Evolutionary conservation across 2,113 vertebrate species (phyloP).

Genomic region (Dasyurus viverrinus): DNA sequence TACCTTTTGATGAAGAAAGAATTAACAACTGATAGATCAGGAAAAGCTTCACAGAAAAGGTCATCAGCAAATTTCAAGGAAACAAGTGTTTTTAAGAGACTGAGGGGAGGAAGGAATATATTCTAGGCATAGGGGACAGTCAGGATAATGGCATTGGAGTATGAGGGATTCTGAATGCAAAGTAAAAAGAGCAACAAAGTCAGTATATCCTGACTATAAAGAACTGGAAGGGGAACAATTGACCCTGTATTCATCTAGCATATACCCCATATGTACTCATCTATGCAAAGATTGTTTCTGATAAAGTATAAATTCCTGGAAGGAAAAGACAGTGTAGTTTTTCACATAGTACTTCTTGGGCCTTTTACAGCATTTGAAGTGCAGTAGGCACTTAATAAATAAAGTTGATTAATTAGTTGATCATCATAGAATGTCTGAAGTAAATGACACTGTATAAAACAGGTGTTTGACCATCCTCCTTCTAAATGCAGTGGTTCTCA

Average conservation of each 20-base stretch:
- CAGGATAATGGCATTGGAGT: neutral
- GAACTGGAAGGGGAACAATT: neutral
- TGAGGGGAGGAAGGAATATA: neutral
- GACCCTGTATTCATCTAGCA: neutral
- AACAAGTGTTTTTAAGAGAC: neutral
- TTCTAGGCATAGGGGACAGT: neutral
- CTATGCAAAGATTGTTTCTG: neutral
- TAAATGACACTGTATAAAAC: rapidly evolving
- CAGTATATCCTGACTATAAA: neutral
- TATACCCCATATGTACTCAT: neutral
- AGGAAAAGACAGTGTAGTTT: neutral
- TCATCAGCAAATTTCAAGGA: neutral
- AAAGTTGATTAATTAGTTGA: neutral
- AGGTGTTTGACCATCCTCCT: neutral
- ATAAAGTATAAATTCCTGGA: neutral
- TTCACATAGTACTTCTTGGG: neutral
- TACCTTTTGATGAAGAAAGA: neutral
- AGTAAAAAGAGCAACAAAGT: neutral
- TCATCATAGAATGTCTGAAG: rapidly evolving
- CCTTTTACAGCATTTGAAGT: neutral
- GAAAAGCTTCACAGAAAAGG: neutral
- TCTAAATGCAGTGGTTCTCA: no score
- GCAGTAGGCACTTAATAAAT: neutral
- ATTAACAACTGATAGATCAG: neutral
- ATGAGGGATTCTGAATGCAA: neutral